A percentile compares a stretch with the other conserved stretches of the same genome.
phyloP scores from a whole-genome alignment of 1,140 invertebrate species.

The Carposina sasakii region DNA sequence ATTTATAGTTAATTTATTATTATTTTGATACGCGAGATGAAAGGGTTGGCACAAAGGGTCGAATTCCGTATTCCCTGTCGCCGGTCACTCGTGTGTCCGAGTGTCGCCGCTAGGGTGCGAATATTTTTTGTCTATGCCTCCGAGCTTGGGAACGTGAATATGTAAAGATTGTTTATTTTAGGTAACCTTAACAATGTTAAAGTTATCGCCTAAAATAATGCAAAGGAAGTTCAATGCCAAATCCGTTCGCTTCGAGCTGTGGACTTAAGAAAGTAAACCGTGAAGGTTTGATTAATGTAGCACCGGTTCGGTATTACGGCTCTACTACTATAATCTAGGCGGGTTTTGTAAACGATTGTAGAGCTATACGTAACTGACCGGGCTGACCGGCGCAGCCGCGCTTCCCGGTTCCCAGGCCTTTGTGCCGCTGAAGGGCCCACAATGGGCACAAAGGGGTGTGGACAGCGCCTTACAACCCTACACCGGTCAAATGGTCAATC shows the following conservation, averaged over 20 bases:
- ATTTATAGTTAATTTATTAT: slow-evolving; percentile 70
- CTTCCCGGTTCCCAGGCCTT: slow-evolving; percentile 65
- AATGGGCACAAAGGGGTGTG: slow-evolving; percentile 63
- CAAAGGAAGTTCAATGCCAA: too few relatives aligned
- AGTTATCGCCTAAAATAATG: too few relatives aligned
- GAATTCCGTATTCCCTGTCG: slow-evolving; percentile 54
- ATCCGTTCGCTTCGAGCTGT: too few relatives aligned
- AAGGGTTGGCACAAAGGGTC: slow-evolving; percentile 52
- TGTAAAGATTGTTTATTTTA: too few relatives aligned
- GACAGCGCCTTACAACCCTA: slow-evolving; percentile 50
- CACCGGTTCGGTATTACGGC: too few relatives aligned
- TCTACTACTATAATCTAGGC: too few relatives aligned
- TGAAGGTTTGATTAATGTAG: too few relatives aligned
- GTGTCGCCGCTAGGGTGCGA: slow-evolving; percentile 18
- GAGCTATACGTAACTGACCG: slow-evolving; percentile 49
- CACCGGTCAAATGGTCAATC: slow-evolving; percentile 69
- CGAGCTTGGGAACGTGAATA: slow-evolving; percentile 23
- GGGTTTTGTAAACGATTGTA: too few relatives aligned
- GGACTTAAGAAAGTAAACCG: too few relatives aligned
- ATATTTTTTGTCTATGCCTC: slow-evolving; percentile 21
- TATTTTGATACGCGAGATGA: slow-evolving; percentile 68
- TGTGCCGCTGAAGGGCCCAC: slow-evolving; percentile 57
- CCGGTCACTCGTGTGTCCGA: slow-evolving; percentile 36
- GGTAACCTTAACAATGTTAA: too few relatives aligned
- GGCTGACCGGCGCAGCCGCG: slow-evolving; percentile 33